These are phyloP conservation scores for Catocala fraxini DNA, from an alignment of 2,888 invertebrate species.

Conservation along the genomic window DNA sequence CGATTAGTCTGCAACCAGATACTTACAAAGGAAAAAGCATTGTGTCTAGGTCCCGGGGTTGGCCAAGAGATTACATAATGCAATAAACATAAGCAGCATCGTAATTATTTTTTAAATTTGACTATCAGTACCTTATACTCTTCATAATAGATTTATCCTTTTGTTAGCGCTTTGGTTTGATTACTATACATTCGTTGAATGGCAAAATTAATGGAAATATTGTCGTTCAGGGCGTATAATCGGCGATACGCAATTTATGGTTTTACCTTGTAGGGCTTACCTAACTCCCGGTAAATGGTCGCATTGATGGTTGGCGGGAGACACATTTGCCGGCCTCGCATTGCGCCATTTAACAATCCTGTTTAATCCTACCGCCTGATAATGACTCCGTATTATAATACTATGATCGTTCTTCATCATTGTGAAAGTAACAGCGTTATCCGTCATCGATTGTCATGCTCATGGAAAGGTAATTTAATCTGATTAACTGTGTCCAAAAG, in stretches of 20 bases:
- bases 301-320: slow-evolving; percentile 6
- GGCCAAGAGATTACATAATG: too few species aligned
- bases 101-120: too few species aligned
- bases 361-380: slow-evolving; percentile 22
- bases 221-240: too few species aligned
- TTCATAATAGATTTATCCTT: too few species aligned
- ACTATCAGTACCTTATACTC: too few species aligned
- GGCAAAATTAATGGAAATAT: neutral
- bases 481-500: neutral
- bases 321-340: slow-evolving; percentile 18
- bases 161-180: too few species aligned
- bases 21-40: too few species aligned
- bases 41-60: too few species aligned
- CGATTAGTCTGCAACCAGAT: too few species aligned
- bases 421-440: slow-evolving; percentile 14
- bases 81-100: too few species aligned
- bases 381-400: slow-evolving; percentile 16
- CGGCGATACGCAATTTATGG: slow-evolving; percentile 28
- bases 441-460: slow-evolving; percentile 16
- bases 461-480: slow-evolving; percentile 4
- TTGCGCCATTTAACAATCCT: slow-evolving; percentile 22
- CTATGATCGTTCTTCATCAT: slow-evolving; percentile 19
- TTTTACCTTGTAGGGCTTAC: slow-evolving; percentile 20
- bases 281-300: slow-evolving; percentile 13
- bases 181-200: neutral